Evolutionary conservation across 2,888 invertebrate genomes (phyloP).

Genomic region (Drosophila anceps): DNA sequence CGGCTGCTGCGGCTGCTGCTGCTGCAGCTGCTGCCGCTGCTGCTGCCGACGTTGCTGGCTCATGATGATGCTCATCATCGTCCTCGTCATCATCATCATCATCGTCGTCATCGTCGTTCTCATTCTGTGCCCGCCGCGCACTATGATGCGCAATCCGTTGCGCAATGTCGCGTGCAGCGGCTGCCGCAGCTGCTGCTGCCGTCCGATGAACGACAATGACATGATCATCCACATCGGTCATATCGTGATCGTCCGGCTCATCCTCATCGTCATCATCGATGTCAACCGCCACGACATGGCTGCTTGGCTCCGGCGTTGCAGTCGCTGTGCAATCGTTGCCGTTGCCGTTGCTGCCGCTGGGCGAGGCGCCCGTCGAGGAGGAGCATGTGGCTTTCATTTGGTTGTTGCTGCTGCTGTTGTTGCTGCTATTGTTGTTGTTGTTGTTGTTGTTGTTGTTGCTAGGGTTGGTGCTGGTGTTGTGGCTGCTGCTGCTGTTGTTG

Average conservation of each 20-base stretch:
- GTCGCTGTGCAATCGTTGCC: slow-evolving; percentile 45
- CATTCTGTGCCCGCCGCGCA: slow-evolving; percentile 51
- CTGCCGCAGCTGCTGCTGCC: slow-evolving; percentile 52
- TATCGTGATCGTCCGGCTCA: slow-evolving; percentile 45
- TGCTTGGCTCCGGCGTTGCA: slow-evolving; percentile 42
- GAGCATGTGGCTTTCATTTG: slow-evolving; percentile 58
- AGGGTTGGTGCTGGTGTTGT: slow-evolving; percentile 39
- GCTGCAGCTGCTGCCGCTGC: slow-evolving; percentile 46
- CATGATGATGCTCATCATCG: slow-evolving; percentile 23
- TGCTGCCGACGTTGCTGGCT: slow-evolving; percentile 16
- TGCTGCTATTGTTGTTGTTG: slow-evolving; percentile 30
- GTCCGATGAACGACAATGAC: slow-evolving; percentile 58
- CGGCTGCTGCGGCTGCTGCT: slow-evolving; percentile 32
- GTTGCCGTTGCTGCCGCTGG: slow-evolving; percentile 71
- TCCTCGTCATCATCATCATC: slow-evolving; percentile 59
- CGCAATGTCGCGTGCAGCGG: slow-evolving; percentile 66
- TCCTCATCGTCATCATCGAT: slow-evolving; percentile 47
- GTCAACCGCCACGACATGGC: slow-evolving; percentile 49
- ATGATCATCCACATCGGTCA: slow-evolving; percentile 47
- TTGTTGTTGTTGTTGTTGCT: slow-evolving; percentile 49
- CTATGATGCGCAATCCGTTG: slow-evolving; percentile 65
- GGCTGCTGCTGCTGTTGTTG: slow-evolving; percentile 48
- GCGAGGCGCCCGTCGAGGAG: slow-evolving; percentile 43
- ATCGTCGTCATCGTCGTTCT: slow-evolving; percentile 57
- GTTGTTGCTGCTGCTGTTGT: slow-evolving; percentile 62